Conservation (phyloP, 2,797 vertebrate species). For the Hydrocynus forskahlii region DNA sequence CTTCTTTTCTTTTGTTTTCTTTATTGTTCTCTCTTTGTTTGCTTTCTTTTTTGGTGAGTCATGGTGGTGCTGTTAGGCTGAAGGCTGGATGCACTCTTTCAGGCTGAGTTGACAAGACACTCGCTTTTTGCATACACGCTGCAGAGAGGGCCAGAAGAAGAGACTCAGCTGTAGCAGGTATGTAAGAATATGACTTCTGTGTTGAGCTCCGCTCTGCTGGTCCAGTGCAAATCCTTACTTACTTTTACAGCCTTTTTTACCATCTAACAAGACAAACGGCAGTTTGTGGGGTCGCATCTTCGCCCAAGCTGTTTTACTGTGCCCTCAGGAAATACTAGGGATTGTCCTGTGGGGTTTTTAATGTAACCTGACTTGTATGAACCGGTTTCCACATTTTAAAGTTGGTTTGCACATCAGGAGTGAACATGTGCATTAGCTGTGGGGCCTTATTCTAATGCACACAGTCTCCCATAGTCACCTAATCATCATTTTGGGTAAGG, state of each 20-base stretch:
- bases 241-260: conserved; percentile 23
- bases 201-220: neutral
- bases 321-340: conserved; percentile 16
- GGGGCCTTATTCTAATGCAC: conserved; percentile 32
- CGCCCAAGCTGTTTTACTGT: conserved; percentile 34
- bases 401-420: conserved; percentile 31
- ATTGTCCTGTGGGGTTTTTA: conserved; percentile 3
- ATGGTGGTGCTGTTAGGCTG: conserved; percentile 50
- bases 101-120: conserved; percentile 59
- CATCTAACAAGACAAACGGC: conserved; percentile 28
- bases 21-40: conserved; percentile 44
- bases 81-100: conserved; percentile 46
- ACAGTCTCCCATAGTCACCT: neutral
- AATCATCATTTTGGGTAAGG: conserved; percentile 7
- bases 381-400: conserved; percentile 26
- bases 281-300: conserved; percentile 36
- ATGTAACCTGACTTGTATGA: conserved; percentile 26
- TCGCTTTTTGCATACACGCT: conserved; percentile 50
- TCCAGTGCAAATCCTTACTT: conserved; percentile 9
- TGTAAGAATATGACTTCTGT: conserved; percentile 57
- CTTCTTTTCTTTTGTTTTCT: conserved; percentile 45
- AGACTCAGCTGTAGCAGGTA: conserved; percentile 68
- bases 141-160: conserved; percentile 58
- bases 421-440: neutral
- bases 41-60: conserved; percentile 49